phyloP scores from a whole-genome alignment of 2,797 vertebrate genomes.

The Rhynchonycteris naso region DNA sequence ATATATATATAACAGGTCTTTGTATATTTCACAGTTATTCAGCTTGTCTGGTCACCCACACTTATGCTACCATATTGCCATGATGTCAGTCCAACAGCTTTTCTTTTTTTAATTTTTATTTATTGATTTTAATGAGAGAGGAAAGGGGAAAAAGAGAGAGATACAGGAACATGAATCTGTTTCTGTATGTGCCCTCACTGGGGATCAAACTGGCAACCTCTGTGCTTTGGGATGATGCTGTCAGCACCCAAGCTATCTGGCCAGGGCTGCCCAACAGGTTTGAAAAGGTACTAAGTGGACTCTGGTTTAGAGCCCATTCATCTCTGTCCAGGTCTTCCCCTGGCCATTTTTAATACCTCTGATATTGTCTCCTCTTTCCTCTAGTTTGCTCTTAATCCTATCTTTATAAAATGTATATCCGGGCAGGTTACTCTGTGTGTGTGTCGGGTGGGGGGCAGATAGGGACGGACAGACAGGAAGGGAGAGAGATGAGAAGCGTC shows the following conservation, averaged over 20 bases:
- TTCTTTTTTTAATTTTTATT: too few relatives aligned
- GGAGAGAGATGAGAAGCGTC: too few relatives aligned
- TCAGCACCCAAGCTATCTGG: too few relatives aligned
- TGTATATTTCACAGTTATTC: not conserved
- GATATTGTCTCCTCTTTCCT: not conserved
- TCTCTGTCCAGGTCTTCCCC: not conserved
- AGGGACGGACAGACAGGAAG: too few relatives aligned
- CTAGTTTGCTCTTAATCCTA: not conserved
- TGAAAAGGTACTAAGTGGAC: not conserved
- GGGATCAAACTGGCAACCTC: too few relatives aligned
- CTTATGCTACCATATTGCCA: not conserved
- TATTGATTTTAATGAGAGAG: too few relatives aligned
- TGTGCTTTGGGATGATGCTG: too few relatives aligned
- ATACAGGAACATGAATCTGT: too few relatives aligned
- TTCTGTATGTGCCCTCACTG: too few relatives aligned
- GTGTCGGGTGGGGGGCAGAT: too few relatives aligned
- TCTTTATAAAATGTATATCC: not conserved
- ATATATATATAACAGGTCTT: not conserved
- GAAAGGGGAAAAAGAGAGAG: too few relatives aligned
- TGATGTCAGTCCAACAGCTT: not conserved
- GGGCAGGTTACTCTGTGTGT: not conserved
- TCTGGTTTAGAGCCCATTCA: not conserved
- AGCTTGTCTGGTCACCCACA: not conserved
- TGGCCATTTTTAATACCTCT: not conserved
- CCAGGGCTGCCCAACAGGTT: not conserved